phyloP scores from a whole-genome alignment of 2,888 invertebrate species.

The Brachypterus glaber region DNA sequence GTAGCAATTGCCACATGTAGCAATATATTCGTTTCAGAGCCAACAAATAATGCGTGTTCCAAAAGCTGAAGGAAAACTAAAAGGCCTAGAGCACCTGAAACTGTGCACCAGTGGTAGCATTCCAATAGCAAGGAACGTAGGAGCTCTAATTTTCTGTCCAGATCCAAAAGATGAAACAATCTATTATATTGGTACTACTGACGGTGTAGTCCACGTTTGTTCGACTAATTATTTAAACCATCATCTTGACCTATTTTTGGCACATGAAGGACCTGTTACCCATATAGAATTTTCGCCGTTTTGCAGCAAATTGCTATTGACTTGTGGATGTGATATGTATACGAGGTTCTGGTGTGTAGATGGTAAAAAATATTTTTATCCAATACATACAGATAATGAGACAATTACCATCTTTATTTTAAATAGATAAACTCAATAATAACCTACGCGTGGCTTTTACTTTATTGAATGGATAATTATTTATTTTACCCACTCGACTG shows the following conservation, averaged over 20 bases:
- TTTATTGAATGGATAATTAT: too few relatives aligned
- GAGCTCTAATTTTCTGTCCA: slow-evolving; percentile 52
- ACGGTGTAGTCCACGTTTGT: slow-evolving; percentile 76
- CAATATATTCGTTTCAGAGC: background rate
- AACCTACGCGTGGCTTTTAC: too few relatives aligned
- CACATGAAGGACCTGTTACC: slow-evolving; percentile 70
- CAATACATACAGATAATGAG: slow-evolving; percentile 44
- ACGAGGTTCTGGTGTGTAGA: slow-evolving; percentile 70
- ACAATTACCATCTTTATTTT: background rate
- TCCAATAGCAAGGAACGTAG: slow-evolving; percentile 44
- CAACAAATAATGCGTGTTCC: slow-evolving; percentile 55
- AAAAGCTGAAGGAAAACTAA: slow-evolving; percentile 56
- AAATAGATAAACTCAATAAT: background rate
- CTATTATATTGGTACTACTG: slow-evolving; percentile 75
- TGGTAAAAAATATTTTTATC: slow-evolving; percentile 38
- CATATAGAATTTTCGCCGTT: slow-evolving; percentile 64
- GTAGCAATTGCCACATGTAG: too few relatives aligned
- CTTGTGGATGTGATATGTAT: slow-evolving; percentile 71
- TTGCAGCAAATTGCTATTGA: slow-evolving; percentile 56
- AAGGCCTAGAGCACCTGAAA: slow-evolving; percentile 41
- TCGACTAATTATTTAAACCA: slow-evolving; percentile 71
- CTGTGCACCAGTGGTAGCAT: slow-evolving; percentile 35
- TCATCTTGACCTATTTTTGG: slow-evolving; percentile 41
- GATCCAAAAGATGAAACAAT: slow-evolving; percentile 53
- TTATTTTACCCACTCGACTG: too few relatives aligned